Evolutionary conservation across 2,888 invertebrate genomes (phyloP).

Genomic region (Cyclophora punctaria): DNA sequence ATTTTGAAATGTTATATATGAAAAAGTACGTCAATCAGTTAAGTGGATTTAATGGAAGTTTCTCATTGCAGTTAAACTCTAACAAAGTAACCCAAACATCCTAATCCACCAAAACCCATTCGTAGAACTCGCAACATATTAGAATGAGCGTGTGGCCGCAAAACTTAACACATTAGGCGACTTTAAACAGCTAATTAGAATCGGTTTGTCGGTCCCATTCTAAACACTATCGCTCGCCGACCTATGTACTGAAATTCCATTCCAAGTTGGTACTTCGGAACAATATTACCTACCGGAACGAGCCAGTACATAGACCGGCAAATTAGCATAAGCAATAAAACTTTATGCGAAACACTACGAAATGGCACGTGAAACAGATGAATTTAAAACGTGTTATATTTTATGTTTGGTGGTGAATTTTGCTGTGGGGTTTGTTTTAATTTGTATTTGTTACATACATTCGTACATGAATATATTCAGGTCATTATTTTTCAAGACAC

Average conservation of each 20-base stretch:
- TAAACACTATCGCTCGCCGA: slow-evolving; percentile 20
- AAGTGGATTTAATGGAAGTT: no score
- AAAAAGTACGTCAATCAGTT: no score
- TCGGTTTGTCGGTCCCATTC: slow-evolving; percentile 15
- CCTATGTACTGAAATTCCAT: slow-evolving; percentile 23
- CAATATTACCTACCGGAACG: slow-evolving; percentile 14
- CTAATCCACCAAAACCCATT: background rate
- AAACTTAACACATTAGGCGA: slow-evolving; percentile 1
- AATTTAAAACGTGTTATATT: background rate
- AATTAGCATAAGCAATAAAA: slow-evolving; percentile 54
- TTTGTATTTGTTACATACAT: no score
- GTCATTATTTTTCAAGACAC: no score
- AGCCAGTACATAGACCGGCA: slow-evolving; percentile 27
- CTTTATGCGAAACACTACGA: slow-evolving; percentile 26
- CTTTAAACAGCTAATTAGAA: slow-evolving; percentile 21
- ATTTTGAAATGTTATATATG: no score
- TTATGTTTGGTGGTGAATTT: no score
- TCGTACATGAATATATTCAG: no score
- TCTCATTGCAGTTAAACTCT: background rate
- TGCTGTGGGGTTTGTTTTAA: no score
- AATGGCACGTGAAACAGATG: slow-evolving; percentile 8
- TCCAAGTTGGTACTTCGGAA: slow-evolving; percentile 14
- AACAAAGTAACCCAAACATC: background rate
- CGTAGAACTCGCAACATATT: background rate
- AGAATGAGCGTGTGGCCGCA: background rate